Evolutionary conservation across 2,888 invertebrate genomes (phyloP).

Genomic region (Odontocolon sp.): DNA sequence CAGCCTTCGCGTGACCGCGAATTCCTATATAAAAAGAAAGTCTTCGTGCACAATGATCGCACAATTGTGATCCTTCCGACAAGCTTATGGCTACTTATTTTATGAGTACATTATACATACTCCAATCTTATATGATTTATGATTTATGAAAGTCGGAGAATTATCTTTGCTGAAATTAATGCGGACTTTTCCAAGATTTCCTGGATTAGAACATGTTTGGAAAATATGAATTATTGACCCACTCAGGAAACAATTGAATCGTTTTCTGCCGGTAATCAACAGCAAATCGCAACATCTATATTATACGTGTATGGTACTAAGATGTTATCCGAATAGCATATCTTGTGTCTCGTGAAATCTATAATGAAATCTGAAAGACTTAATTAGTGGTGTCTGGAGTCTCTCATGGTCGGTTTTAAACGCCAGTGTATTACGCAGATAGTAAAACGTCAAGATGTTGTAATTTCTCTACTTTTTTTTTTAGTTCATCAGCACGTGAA

Average conservation of each 20-base stretch:
- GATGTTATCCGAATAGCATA: not conserved
- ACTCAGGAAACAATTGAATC: not conserved
- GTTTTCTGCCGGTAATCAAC: not conserved
- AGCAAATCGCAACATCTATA: not conserved
- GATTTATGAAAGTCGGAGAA: not conserved
- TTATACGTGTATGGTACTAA: not conserved
- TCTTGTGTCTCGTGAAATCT: too few species aligned
- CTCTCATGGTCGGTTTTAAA: too few species aligned
- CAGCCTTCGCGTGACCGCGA: conserved; percentile 58
- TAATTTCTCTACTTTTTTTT: too few species aligned
- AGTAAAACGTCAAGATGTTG: not conserved
- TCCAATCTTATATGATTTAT: not conserved
- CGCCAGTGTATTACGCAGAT: too few species aligned
- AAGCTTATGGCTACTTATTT: not conserved
- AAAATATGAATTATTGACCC: conserved; percentile 18
- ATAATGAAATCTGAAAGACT: too few species aligned
- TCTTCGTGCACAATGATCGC: not conserved
- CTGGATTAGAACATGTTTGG: not conserved
- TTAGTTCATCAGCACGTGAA: too few species aligned
- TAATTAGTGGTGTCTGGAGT: too few species aligned
- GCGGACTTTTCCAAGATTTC: not conserved
- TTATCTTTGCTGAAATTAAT: not conserved
- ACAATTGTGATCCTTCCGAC: conserved; percentile 27
- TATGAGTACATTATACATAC: not conserved
- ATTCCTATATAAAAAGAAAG: conserved; percentile 47